A percentile compares a stretch with the other conserved stretches of the same genome.
Evolutionary conservation across 2,888 invertebrate species (phyloP).

Genomic region (Acleris sparsana): DNA sequence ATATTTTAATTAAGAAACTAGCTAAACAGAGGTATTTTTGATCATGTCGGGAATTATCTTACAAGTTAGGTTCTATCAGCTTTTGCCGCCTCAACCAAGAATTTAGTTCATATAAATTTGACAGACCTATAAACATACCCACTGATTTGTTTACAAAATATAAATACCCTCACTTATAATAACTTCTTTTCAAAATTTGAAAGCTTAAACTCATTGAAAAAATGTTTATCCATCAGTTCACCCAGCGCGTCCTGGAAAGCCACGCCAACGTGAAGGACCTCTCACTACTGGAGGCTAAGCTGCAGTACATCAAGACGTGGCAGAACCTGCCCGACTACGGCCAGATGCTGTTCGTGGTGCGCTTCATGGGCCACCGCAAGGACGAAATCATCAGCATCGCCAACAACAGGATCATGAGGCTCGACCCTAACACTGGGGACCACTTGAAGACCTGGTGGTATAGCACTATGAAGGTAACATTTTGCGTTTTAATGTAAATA

Average conservation of each 20-base stretch:
- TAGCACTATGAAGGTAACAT: conserved; percentile 94
- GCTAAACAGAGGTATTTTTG: no score
- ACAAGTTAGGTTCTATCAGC: no score
- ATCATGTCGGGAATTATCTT: no score
- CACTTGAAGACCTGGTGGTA: conserved; percentile 99
- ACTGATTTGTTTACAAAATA: no score
- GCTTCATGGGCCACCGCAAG: conserved; percentile 91
- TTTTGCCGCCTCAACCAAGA: no score
- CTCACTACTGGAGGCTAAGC: conserved; percentile 94
- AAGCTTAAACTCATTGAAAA: no score
- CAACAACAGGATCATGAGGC: conserved; percentile 97
- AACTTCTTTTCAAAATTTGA: no score
- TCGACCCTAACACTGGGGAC: conserved; percentile 96
- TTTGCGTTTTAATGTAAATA: neutral
- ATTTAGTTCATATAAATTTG: no score
- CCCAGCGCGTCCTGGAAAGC: conserved; percentile 96
- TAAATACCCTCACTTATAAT: no score
- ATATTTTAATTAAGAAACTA: no score
- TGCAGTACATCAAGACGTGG: conserved; percentile 99
- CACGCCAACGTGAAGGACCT: conserved; percentile 97
- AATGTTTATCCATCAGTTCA: conserved; percentile 82
- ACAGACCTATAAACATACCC: no score
- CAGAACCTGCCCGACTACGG: conserved; percentile 98
- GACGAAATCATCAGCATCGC: conserved; percentile 97
- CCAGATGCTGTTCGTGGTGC: conserved; percentile 96